Evolutionary conservation across 2,888 invertebrate species (phyloP), one percentile per base, ranked within the genome.

Genomic region (Conchocele bisecta): DNA sequence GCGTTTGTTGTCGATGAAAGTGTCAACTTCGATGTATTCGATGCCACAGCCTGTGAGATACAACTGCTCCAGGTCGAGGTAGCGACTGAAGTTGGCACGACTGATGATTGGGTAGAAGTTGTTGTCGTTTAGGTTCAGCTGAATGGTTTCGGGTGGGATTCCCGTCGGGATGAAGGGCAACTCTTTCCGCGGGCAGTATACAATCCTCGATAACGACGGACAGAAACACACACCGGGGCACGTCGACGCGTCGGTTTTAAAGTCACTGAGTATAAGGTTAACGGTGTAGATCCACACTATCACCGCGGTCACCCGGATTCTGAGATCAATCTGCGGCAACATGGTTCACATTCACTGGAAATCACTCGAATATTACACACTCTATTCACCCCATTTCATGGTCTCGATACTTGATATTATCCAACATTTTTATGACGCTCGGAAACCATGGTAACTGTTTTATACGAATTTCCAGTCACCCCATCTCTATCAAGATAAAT

Each of bases 161-260:
- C 86, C 86, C 37, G 69, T 76, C 0, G 90, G 90, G 53, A 90
- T 89, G 54, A 73, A 69, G 11, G 83, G 79, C 11, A 90, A 82
- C 11, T 81, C 81, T 65, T 87, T 86, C 60, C 88, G 70, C 15
- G 87, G 84, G 69, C 90, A 90, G 75, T 89, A 86, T 7, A 90
- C 89, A 69, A 87, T 89, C 59, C 85, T 81, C 57, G 86, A 87
- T 22, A 85, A 74, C 2, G 83, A 80, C 35, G 88, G 88, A 75
- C 90, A 90, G 81, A 89, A 89, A 64, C 90, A 90, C 5, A 81
- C 83, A 17, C 74, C 77, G 6, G 90, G 90, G 54, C 90, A 90
- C 29, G 81, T 75, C 3, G 60, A 44, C 28, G 70, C 73, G 9
- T 46, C 53, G 11, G 58, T 54, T 17, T 56, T 15, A 54, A 67